A percentile compares a stretch with the other conserved stretches of the same genome.
These are phyloP conservation scores for Amphipoea lucens DNA, from an alignment of 2,888 invertebrate species.

Conservation along the genomic window DNA sequence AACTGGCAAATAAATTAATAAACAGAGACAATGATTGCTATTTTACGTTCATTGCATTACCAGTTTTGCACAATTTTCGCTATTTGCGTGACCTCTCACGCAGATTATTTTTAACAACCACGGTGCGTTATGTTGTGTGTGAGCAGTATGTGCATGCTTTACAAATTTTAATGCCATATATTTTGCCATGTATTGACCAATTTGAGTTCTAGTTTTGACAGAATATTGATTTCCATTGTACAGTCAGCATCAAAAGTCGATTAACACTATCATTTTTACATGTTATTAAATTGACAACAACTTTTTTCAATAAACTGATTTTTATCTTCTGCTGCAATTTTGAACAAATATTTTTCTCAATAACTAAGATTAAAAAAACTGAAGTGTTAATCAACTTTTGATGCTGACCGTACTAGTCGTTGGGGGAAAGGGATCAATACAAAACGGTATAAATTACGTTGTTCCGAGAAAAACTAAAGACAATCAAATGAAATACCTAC, in stretches of 20 bases:
- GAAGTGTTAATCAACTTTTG: no score
- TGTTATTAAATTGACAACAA: no score
- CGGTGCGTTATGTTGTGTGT: background rate
- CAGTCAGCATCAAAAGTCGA: no score
- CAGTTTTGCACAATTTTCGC: slow-evolving; percentile 25
- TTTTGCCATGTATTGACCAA: background rate
- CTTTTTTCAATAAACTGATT: no score
- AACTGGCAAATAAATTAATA: slow-evolving; percentile 9
- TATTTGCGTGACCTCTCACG: background rate
- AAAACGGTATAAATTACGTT: background rate
- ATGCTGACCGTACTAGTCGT: no score
- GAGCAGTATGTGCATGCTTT: background rate
- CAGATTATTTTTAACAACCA: background rate
- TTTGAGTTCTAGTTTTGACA: slow-evolving; percentile 12
- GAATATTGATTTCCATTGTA: background rate
- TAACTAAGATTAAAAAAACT: no score
- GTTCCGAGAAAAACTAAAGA: background rate
- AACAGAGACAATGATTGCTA: background rate
- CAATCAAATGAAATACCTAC: background rate
- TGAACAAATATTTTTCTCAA: no score
- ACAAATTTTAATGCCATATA: background rate
- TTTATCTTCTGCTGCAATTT: no score
- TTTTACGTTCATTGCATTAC: slow-evolving; percentile 7
- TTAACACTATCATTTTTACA: no score
- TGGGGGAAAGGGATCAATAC: background rate